Evolutionary conservation across 2,888 invertebrate genomes (phyloP).

Genomic region (Kuschelorhynchus macadamiae): DNA sequence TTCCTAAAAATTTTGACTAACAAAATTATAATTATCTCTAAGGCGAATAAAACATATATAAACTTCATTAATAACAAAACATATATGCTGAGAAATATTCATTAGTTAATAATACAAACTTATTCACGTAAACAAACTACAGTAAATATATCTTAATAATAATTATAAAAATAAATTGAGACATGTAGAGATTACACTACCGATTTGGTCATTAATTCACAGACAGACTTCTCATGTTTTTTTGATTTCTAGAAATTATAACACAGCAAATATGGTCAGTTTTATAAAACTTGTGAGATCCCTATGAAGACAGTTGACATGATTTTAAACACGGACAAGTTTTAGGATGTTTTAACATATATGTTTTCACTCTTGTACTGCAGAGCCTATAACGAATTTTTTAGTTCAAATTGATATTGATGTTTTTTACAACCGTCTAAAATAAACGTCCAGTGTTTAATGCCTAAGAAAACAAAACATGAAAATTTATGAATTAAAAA

Average conservation of each 20-base stretch:
- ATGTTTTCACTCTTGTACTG: too few relatives aligned
- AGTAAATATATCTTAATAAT: conserved; percentile 25
- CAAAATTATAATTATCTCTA: neutral
- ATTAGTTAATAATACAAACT: conserved; percentile 34
- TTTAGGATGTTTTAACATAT: too few relatives aligned
- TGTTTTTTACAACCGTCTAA: too few relatives aligned
- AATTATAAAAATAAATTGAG: conserved; percentile 39
- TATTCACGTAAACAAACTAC: conserved; percentile 29
- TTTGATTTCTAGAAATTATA: conserved; percentile 39
- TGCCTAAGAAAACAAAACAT: too few relatives aligned
- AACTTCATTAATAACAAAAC: conserved; percentile 25
- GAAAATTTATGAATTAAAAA: too few relatives aligned
- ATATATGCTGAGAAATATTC: conserved; percentile 17
- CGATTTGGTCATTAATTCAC: conserved; percentile 38
- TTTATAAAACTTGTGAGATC: conserved; percentile 37
- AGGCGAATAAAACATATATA: conserved; percentile 27
- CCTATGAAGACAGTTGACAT: conserved; percentile 3
- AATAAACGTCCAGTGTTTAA: too few relatives aligned
- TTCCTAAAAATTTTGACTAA: neutral
- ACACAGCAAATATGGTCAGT: conserved; percentile 43
- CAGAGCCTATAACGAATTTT: too few relatives aligned
- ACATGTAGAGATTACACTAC: conserved; percentile 24
- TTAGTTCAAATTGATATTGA: too few relatives aligned
- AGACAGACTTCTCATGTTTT: conserved; percentile 29
- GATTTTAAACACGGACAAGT: neutral